A percentile compares a stretch with the other conserved stretches of the same genome.
Conservation (phyloP, 1,140 invertebrate species). For the Solenopsis fugax region DNA sequence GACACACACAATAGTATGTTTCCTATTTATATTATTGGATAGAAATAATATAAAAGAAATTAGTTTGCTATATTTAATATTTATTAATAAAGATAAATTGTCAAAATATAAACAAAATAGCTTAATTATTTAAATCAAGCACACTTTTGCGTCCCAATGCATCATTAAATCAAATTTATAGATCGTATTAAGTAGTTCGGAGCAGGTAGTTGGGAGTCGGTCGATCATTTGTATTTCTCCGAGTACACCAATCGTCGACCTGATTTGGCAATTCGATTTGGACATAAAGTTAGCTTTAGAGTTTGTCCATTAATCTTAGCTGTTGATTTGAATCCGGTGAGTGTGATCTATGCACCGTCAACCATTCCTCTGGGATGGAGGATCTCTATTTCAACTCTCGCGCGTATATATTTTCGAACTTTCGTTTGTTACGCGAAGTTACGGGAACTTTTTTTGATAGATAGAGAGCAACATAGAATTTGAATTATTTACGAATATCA, state of each 20-base stretch:
- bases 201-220: background rate
- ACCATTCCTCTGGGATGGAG: conserved; percentile 1
- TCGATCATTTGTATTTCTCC: conserved; percentile 13
- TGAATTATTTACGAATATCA: conserved; percentile 51
- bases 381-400: background rate
- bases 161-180: conserved; percentile 1
- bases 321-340: conserved; percentile 45
- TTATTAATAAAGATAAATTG: background rate
- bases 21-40: background rate
- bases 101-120: background rate
- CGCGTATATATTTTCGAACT: conserved; percentile 3
- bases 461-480: background rate
- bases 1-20: background rate
- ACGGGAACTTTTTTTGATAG: background rate
- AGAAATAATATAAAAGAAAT: background rate
- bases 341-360: conserved; percentile 17
- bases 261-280: conserved; percentile 38
- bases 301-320: conserved; percentile 47
- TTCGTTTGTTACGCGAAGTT: background rate
- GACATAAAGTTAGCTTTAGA: conserved; percentile 31
- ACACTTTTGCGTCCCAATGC: background rate
- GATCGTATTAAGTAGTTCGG: background rate
- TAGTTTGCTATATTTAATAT: background rate
- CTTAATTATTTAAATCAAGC: background rate
- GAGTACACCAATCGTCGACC: conserved; percentile 18